Evolutionary conservation across 2,888 invertebrate species (phyloP).

Genomic region (Andrena fulva): DNA sequence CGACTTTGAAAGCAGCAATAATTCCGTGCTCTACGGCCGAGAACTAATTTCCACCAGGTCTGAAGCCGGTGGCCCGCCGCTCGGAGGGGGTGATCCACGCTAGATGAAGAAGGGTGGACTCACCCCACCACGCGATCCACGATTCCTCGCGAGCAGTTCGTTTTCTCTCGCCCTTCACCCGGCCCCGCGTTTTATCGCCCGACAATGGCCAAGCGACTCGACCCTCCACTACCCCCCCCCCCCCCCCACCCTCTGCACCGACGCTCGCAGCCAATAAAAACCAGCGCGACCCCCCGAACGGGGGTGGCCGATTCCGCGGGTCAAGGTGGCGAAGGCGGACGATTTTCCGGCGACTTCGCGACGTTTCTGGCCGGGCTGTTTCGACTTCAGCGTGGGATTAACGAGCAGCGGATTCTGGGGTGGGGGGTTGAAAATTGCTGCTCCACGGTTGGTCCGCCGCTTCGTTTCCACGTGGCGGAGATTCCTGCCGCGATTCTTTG

Average conservation of each 20-base stretch:
- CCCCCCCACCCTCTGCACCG: conserved; percentile 30
- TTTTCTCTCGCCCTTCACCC: conserved; percentile 50
- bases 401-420: neutral
- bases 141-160: conserved; percentile 54
- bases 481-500: neutral
- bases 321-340: conserved; percentile 11
- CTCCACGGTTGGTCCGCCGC: neutral
- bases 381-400: neutral
- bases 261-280: conserved; percentile 65
- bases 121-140: conserved; percentile 17
- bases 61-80: conserved; percentile 22
- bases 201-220: conserved; percentile 58
- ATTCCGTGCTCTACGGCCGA: conserved; percentile 76
- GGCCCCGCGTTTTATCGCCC: conserved; percentile 60
- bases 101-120: conserved; percentile 56
- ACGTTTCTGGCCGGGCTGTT: conserved; percentile 13
- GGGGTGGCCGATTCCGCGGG: conserved; percentile 33
- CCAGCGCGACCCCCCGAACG: conserved; percentile 21
- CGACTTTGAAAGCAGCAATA: conserved; percentile 78
- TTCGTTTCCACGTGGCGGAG: conserved; percentile 11
- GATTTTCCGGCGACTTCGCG: conserved; percentile 1
- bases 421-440: neutral
- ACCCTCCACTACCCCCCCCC: neutral
- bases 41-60: conserved; percentile 78
- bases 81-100: conserved; percentile 23